Base-by-base conservation (phyloP, 1,140 invertebrate genomes). In the Sarcophaga bullata region DNA sequence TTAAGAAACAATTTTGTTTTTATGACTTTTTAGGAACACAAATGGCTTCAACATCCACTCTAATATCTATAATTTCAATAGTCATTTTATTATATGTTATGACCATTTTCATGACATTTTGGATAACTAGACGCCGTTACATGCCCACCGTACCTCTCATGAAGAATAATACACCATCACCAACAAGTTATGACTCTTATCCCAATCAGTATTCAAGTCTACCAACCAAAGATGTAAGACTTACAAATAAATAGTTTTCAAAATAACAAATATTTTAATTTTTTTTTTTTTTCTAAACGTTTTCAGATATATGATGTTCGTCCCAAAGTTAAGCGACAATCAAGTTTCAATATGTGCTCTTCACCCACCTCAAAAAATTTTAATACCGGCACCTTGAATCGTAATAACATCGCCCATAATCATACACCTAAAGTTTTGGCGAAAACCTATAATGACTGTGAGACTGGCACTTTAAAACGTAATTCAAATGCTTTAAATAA, bases 201-300 rank as follows among this genome's bases (percentile, higher is more conserved):
- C 95, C 95, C 85, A 96, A 96, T 89, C 94, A 95, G 82, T 96
- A 96, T 87, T 95, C 95, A 68, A 94, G 94, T n/a, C 93, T 96
- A 49, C 95, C 94, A 0, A 90, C 95, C 80, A 95, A 95, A 86
- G 94, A 95, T 89, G 93, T 94, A 84, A 92, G 91, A 86, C 48
- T 47, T 49, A 37, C 25, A 4, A 37, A 37, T 37, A 46, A 62
- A 13, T 54, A 8, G 47, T 9, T 50, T 76, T 68, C 1, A 37
- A 37, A 37, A 37, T 1, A 37, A 37, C 25, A 37, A 37, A 4
- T 2, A 37, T 37, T 4, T 54, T 6, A 54, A 6, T 10, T 25
- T 17, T 83, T n/a, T 49, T 81, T 73, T 84, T 49, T 73, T n/a
- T 72, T 81, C 62, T 84, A 83, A 85, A 46, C 78, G 46, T 83